phyloP scores from a whole-genome alignment of 2,113 vertebrate genomes.

The Thalassoma bifasciatum region DNA sequence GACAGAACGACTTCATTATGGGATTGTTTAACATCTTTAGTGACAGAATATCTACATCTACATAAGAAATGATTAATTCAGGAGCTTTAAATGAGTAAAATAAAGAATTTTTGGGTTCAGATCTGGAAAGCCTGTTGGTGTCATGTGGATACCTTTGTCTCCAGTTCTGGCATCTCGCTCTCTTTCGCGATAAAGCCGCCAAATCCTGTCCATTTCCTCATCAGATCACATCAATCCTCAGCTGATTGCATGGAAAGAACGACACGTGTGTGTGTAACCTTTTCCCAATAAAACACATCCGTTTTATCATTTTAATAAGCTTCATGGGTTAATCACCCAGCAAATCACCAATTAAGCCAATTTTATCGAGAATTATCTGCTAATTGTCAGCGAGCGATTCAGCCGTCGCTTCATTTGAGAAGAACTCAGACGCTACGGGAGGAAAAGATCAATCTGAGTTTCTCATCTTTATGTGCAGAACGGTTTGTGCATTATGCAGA shows the following conservation, averaged over 20 bases:
- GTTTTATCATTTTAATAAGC: constrained; percentile 34
- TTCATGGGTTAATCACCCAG: constrained; percentile 62
- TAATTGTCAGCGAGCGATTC: constrained; percentile 39
- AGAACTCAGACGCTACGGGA: constrained; percentile 9
- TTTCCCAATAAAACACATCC: constrained; percentile 35
- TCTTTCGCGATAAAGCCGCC: constrained; percentile 43
- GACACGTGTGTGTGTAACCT: neutral
- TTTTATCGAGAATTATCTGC: constrained; percentile 53
- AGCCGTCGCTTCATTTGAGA: constrained; percentile 39
- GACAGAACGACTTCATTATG: too few relatives aligned
- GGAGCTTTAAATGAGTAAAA: too few relatives aligned
- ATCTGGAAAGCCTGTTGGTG: neutral
- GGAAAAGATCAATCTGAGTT: neutral
- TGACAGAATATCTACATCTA: too few relatives aligned
- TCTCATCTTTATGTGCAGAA: neutral
- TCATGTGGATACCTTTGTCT: constrained; percentile 20
- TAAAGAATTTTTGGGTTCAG: too few relatives aligned
- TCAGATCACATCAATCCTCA: neutral
- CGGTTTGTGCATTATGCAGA: neutral
- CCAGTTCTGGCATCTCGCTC: constrained; percentile 26
- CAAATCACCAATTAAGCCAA: constrained; percentile 64
- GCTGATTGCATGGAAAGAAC: constrained; percentile 1
- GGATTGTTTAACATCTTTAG: too few relatives aligned
- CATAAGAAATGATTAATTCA: too few relatives aligned
- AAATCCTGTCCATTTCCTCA: constrained; percentile 12